Evolutionary conservation across 2,888 invertebrate species (phyloP), one percentile per base, ranked within the genome.

Genomic region (Stictocephala bisonia): DNA sequence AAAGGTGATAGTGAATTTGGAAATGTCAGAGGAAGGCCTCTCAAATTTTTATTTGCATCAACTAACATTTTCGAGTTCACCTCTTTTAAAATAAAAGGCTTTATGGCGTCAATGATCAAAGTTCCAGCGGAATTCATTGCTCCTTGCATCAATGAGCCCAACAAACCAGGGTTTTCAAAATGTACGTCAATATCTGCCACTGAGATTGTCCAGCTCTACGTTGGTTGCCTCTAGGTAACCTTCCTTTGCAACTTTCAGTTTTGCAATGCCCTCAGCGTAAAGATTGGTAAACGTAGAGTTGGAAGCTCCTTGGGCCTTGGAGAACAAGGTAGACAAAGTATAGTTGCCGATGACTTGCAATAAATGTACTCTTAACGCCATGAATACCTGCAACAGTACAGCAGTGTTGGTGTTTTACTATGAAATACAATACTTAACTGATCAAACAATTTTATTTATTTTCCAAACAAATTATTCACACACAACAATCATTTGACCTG

Each of bases 1-100:
- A 95, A 86, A 0, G 95, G 95, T 13, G 94, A 91, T 79, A 95
- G 92, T 0, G 94, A 94, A 82, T 94, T 94, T 0, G 94, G 93
- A 80, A 95, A 91, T 72, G 88, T 89, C 44, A n/a, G 4, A 13
- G 92, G 89, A 13, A 93, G 81, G 79, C 90, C 88, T 15, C 89
- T 88, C 51, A 94, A 87, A 82, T 93, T 89, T 13, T 88, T 86
- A 82, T 95, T 93, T 0, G 95, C 90, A 82, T 91, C 91, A 0
- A 85, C 87, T 77, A 93, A 88, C 0, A 93, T 86, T 81, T 92
- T 91, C 0, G 88, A 88, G 80, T 94, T 93, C 0, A 93, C 92
- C 84, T 93, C 91, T 77, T 89, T 89, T 24, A 95, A 84, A 77
- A 96, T 90, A 78, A 91, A 91, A 0, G 95, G 95, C 82, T 96